Evolutionary conservation across 2,797 vertebrate genomes (phyloP), one percentile per base, ranked within the genome.

Genomic region (Chelidonichthys spinosus): DNA sequence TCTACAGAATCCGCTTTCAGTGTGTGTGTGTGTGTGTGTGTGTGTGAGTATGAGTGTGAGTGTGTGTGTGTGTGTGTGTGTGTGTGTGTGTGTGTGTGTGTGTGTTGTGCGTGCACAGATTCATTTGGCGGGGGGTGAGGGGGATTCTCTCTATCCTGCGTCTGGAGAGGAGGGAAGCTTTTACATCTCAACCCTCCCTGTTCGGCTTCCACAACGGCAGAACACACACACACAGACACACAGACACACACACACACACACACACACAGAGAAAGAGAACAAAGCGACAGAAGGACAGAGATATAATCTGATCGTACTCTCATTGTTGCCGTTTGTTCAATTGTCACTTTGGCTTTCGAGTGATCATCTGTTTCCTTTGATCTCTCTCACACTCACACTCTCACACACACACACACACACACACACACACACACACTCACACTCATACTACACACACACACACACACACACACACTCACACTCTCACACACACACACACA

Each of bases 301-400:
- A 78, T 67, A 79, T 76, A 74, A 85, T 81, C 84, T 79, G 75
- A 72, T 81, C 37, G 44, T 85, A 73, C 78, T 76, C 70, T 85
- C 72, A 76, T 76, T 65, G 63, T 72, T 63, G 77, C 53, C 43
- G 47, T 85, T 85, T 78, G 78, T 82, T 84, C 78, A 82, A 71
- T 84, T 82, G 81, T 81, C 74, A 74, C 63, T 74, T 79, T 83
- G 69, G 65, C 76, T 82, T 77, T 80, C 55, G 39, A 60, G 63
- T 71, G 74, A 79, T 80, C 43, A 15, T 46, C 47, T 39, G 47
- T 60, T 76, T 72, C 69, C 43, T 76, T 58, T 85, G 44, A 87
- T 75, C 69, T 46, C 33, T 10, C 14, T 17, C 35, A 37, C 52
- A 53, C 9, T 33, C 25, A 17, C 8, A 59, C 43, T 49, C 7